Evolutionary conservation across 2,113 vertebrate species (phyloP), one percentile per base, ranked within the genome.

Genomic region (Acinonyx jubatus): DNA sequence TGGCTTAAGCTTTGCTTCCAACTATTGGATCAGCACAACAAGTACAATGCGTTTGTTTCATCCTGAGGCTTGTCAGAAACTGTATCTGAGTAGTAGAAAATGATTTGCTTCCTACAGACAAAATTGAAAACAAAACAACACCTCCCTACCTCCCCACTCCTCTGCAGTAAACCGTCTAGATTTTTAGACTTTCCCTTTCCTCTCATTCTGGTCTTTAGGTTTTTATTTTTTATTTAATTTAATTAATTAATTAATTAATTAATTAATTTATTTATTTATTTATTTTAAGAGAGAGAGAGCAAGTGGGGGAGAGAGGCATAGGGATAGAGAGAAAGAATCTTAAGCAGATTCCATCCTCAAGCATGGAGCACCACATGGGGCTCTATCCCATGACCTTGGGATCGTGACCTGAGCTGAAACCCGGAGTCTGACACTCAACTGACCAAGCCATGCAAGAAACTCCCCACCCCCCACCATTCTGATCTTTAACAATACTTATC

Each of bases 101-200:
- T 41, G 27, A 66, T 52, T 97, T 86, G 11, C 48, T 96, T 85
- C 38, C 36, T 92, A 15, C 4, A 87, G 84, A 94, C 9, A 86
- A 86, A 87, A 73, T 5, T 50, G 19, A 66, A 48, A 31, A 73
- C 31, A n/a, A 23, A 23, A 38, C 45, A 80, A 69, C 15, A 12
- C 23, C 2, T 1, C 3, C 21, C 21, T 11, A 0, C 5, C 5
- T 4, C 9, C 0, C 7, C 19, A 23, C 12, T 57, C 5, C 3
- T 4, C 9, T 0, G 5, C 6, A 41, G 3, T 21, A 14, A 66
- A 38, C 11, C 1, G 33, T 66, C 73, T 61, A 29, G 25, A n/a
- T 82, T 14, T 69, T 69, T 85, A 83, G 31, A 19, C 13, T 12
- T 76, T 48, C 9, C 74, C 29, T 79, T 2, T 63, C 66, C 5